phyloP scores from a whole-genome alignment of 2,113 vertebrate species.

The Strix aluco region DNA sequence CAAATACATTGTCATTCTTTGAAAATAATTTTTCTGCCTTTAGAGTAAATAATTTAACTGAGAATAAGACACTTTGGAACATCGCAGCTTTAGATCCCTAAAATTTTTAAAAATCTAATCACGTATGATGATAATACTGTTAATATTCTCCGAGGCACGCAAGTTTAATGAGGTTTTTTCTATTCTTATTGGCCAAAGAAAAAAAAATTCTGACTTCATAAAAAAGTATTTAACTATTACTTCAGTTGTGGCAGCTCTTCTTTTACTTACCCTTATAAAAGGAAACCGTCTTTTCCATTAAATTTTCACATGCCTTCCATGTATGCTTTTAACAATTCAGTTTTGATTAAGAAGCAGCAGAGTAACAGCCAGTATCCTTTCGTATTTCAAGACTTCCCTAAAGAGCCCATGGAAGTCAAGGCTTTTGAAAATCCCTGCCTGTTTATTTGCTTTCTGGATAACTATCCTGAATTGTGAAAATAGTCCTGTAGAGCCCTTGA shows the following conservation, averaged over 20 bases:
- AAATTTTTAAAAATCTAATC: background rate
- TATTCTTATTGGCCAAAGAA: background rate
- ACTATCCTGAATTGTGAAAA: constrained; percentile 4
- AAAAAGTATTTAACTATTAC: background rate
- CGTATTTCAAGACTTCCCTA: background rate
- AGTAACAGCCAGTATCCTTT: background rate
- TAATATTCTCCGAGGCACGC: background rate
- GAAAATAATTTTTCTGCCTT: background rate
- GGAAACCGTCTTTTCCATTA: background rate
- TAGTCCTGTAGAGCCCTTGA: constrained; percentile 26
- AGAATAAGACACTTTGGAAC: background rate
- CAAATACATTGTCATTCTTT: background rate
- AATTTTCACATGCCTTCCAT: background rate
- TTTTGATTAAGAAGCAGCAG: background rate
- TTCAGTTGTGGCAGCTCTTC: background rate
- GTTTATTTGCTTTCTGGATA: constrained; percentile 39
- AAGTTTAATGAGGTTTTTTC: background rate
- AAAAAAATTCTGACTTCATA: background rate
- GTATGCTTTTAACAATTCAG: background rate
- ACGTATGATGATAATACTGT: background rate
- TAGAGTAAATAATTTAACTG: background rate
- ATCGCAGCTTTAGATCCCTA: background rate
- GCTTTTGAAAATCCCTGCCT: background rate
- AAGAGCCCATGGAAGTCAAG: background rate
- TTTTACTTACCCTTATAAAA: background rate